Evolutionary conservation across 2,888 invertebrate genomes (phyloP).

Genomic region (Byasa hedistus): DNA sequence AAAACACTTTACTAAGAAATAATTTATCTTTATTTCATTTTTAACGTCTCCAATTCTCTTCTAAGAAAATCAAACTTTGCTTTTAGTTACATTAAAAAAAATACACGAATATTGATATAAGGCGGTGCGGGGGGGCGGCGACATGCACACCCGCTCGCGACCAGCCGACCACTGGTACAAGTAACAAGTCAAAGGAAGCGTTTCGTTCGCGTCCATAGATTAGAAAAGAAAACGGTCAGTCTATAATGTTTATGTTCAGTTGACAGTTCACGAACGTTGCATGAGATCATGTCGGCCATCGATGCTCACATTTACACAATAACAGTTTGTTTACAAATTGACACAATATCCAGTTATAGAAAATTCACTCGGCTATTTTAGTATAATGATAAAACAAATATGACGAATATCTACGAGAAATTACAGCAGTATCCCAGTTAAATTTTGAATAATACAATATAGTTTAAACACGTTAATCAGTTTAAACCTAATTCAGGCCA

Average conservation of each 20-base stretch:
- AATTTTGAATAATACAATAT: conserved; percentile 9
- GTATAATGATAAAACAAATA: conserved; percentile 13
- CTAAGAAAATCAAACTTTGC: conserved; percentile 78
- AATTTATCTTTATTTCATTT: conserved; percentile 77
- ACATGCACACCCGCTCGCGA: conserved; percentile 46
- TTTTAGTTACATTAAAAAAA: conserved; percentile 75
- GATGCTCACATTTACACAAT: conserved; percentile 46
- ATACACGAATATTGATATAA: conserved; percentile 75
- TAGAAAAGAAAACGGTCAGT: conserved; percentile 52
- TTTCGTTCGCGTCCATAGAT: conserved; percentile 41
- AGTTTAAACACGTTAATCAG: conserved; percentile 11
- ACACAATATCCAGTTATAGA: background rate
- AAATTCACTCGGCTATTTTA: conserved; percentile 5
- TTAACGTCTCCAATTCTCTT: conserved; percentile 76
- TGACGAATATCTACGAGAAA: conserved; percentile 18
- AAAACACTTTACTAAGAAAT: conserved; percentile 75
- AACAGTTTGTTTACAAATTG: conserved; percentile 14
- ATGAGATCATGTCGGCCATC: conserved; percentile 59
- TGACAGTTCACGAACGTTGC: conserved; percentile 48
- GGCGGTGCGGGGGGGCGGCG: conserved; percentile 44
- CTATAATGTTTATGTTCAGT: conserved; percentile 49
- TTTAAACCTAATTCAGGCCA: conserved; percentile 14
- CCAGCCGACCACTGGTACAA: conserved; percentile 46
- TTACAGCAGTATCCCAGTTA: conserved; percentile 9
- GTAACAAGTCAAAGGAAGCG: conserved; percentile 53